Evolutionary conservation across 1,140 invertebrate genomes (phyloP), one percentile per base, ranked within the genome.

Genomic region (Palaemon carinicauda): DNA sequence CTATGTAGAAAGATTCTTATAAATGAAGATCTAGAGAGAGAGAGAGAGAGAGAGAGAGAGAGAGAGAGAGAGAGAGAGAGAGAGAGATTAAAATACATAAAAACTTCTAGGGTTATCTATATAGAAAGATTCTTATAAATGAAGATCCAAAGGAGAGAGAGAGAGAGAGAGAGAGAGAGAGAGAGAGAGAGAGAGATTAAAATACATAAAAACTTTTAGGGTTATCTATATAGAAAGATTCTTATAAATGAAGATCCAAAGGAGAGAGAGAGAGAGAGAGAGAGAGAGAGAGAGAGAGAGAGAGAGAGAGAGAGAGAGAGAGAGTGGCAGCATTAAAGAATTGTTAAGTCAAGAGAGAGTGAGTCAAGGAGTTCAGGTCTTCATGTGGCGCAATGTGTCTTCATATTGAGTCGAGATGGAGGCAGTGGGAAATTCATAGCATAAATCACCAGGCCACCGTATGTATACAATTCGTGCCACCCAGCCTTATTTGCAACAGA

Each of bases 271-370:
- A 9, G 17, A 27, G 7, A 74, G 24, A 31, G 71, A 74, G 5
- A 31, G 71, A 74, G 27, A 74, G 71, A 71, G 65, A 71, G 65
- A 71, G 65, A 71, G 65, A 71, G 65, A 71, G 65, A 71, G 71
- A 74, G 71, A 74, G 71, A 74, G 71, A 74, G 71, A 74, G 71
- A 74, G 71, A 74, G 31, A 74, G 71, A 74, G 71, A 74, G 71
- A 41, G 31, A n/a, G n/a, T n/a, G n/a, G n/a, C n/a, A n/a, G n/a
- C n/a, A n/a, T n/a, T n/a, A n/a, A n/a, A n/a, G n/a, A n/a, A n/a
- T n/a, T n/a, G n/a, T n/a, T n/a, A n/a, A n/a, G n/a, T n/a, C n/a
- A n/a, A n/a, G n/a, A 74, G 31, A 24, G 65, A 24, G 14, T 17
- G 65, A 71, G 33, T 4, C 3, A 9, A 4, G 33, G 33, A 4